Evolutionary conservation across 2,888 invertebrate genomes (phyloP).

Genomic region (Agrotis segetum): DNA sequence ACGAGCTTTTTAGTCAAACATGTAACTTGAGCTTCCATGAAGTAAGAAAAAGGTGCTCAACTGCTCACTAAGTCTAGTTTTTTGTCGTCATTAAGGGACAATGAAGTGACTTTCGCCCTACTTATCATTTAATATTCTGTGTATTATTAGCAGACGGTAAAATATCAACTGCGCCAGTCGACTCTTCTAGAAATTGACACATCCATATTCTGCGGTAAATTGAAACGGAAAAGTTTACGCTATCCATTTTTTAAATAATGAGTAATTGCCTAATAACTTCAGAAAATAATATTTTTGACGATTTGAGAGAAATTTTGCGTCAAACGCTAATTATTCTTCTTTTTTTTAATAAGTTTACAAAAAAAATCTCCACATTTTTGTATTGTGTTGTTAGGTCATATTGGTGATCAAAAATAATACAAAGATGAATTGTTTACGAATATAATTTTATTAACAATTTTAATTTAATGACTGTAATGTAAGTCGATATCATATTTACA

Average conservation of each 20-base stretch:
- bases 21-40: slow-evolving; percentile 31
- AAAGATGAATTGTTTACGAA: slow-evolving; percentile 87
- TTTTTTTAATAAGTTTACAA: not conserved
- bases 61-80: slow-evolving; percentile 28
- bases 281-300: slow-evolving; percentile 1
- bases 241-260: slow-evolving; percentile 8
- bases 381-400: not conserved
- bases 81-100: slow-evolving; percentile 35
- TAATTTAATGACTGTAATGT: slow-evolving; percentile 91
- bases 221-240: slow-evolving; percentile 8
- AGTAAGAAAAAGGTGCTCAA: slow-evolving; percentile 28
- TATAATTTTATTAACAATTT: slow-evolving; percentile 91
- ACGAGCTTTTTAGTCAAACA: slow-evolving; percentile 25
- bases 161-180: slow-evolving; percentile 36
- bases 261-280: not conserved
- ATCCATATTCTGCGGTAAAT: slow-evolving; percentile 17
- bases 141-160: slow-evolving; percentile 15
- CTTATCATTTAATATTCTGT: slow-evolving; percentile 30
- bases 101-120: slow-evolving; percentile 27
- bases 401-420: slow-evolving; percentile 73
- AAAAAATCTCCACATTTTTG: not conserved
- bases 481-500: slow-evolving; percentile 90
- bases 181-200: slow-evolving; percentile 32
- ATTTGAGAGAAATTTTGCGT: not conserved
- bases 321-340: not conserved